These are phyloP conservation scores for Chionodraco myersi DNA, from an alignment of 2,113 vertebrate genomes.

Conservation along the genomic window DNA sequence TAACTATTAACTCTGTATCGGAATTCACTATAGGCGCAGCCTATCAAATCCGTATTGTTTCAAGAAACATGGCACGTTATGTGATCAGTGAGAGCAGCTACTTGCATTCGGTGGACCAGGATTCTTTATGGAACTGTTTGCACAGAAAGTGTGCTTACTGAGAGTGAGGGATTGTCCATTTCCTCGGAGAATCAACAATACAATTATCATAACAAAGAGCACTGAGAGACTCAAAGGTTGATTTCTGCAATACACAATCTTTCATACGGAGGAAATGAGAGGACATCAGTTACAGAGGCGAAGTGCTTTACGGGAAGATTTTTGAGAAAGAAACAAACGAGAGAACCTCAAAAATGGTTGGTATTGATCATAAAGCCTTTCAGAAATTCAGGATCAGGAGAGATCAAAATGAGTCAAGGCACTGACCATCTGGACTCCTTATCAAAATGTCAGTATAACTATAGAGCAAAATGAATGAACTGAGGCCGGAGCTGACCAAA, in stretches of 20 bases:
- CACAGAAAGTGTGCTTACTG: constrained; percentile 76
- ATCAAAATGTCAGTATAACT: constrained; percentile 19
- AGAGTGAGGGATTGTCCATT: constrained; percentile 75
- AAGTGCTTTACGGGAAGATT: constrained; percentile 60
- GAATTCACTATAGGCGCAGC: constrained; percentile 52
- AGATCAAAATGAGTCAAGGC: constrained; percentile 46
- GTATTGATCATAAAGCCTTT: constrained; percentile 75
- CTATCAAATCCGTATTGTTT: constrained; percentile 64
- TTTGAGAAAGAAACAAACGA: constrained; percentile 53
- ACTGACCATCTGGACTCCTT: constrained; percentile 43
- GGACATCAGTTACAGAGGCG: constrained; percentile 62
- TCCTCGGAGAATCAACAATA: constrained; percentile 81
- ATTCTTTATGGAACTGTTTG: constrained; percentile 74
- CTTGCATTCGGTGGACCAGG: constrained; percentile 69
- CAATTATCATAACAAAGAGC: constrained; percentile 85
- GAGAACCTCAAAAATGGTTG: constrained; percentile 57
- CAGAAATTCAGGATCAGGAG: constrained; percentile 66
- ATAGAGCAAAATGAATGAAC: constrained; percentile 13
- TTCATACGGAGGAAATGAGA: constrained; percentile 64
- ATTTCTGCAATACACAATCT: constrained; percentile 72
- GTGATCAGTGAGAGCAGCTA: constrained; percentile 72
- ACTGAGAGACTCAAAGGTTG: constrained; percentile 70
- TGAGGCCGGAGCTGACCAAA: constrained; percentile 40
- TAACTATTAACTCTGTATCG: constrained; percentile 43
- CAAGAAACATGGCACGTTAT: constrained; percentile 73